Evolutionary conservation across 1,140 invertebrate species (phyloP).

Genomic region (Drosophila teissieri): DNA sequence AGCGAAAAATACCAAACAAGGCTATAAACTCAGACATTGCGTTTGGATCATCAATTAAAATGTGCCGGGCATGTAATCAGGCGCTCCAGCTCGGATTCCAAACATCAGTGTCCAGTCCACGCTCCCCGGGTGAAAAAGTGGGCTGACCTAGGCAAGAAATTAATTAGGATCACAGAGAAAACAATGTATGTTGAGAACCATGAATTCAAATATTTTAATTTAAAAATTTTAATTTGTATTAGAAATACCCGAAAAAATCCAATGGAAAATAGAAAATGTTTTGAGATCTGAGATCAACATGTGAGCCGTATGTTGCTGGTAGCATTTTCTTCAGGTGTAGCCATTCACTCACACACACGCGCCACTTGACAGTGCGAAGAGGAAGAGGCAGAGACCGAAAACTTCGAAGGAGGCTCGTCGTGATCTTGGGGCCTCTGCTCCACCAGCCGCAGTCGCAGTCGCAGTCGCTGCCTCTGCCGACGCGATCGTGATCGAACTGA

Average conservation of each 20-base stretch:
- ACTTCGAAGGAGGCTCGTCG: slow-evolving; percentile 74
- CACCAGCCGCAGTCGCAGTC: neutral
- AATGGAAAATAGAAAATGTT: no score
- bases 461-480: slow-evolving; percentile 34
- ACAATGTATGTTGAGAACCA: neutral
- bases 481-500: slow-evolving; percentile 77
- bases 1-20: slow-evolving; percentile 44
- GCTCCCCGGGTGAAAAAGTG: slow-evolving; percentile 30
- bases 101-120: slow-evolving; percentile 12
- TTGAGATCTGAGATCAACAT: neutral
- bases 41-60: slow-evolving; percentile 72
- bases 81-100: slow-evolving; percentile 38
- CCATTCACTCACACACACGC: slow-evolving; percentile 15
- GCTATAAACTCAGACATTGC: slow-evolving; percentile 44
- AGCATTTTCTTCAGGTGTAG: slow-evolving; percentile 34
- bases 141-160: slow-evolving; percentile 45
- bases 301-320: neutral
- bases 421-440: slow-evolving; percentile 47
- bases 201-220: no score
- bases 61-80: slow-evolving; percentile 60
- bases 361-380: slow-evolving; percentile 55
- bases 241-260: no score
- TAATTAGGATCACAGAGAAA: slow-evolving; percentile 34
- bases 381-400: slow-evolving; percentile 30
- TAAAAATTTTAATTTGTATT: neutral